These are phyloP conservation scores for Atherinomorus stipes DNA, from an alignment of 2,113 vertebrate species.

Conservation along the genomic window DNA sequence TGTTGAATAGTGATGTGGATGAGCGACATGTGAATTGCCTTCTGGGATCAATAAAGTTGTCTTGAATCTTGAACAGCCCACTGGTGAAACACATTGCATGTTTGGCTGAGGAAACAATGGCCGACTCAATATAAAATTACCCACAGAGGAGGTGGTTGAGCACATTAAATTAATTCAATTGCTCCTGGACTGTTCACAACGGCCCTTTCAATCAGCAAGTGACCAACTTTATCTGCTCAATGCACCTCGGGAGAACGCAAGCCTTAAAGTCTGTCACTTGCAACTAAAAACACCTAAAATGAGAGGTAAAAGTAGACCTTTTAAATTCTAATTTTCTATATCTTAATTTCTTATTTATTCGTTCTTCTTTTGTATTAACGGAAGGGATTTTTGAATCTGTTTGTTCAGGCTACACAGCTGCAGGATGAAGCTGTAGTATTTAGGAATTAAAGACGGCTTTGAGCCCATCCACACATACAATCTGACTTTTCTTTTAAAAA, in stretches of 20 bases:
- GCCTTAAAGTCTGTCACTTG: conserved; percentile 35
- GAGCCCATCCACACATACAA: background rate
- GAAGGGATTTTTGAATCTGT: background rate
- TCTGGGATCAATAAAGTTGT: too few species aligned
- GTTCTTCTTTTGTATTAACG: too few species aligned
- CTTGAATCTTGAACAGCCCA: too few species aligned
- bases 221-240: conserved; percentile 25
- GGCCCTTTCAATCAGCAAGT: conserved; percentile 44
- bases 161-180: conserved; percentile 50
- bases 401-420: background rate
- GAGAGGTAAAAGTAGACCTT: too few species aligned
- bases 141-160: conserved; percentile 46
- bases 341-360: too few species aligned
- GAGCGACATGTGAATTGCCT: too few species aligned
- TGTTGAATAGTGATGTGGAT: too few species aligned
- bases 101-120: conserved; percentile 36
- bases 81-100: background rate
- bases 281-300: background rate
- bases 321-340: too few species aligned
- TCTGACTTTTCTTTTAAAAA: background rate
- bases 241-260: conserved; percentile 11
- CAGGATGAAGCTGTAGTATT: background rate
- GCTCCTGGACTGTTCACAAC: conserved; percentile 35
- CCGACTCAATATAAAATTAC: conserved; percentile 48
- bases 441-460: background rate